These are phyloP conservation scores for Gila orcuttii DNA, from an alignment of 2,113 vertebrate genomes.

Conservation along the genomic window DNA sequence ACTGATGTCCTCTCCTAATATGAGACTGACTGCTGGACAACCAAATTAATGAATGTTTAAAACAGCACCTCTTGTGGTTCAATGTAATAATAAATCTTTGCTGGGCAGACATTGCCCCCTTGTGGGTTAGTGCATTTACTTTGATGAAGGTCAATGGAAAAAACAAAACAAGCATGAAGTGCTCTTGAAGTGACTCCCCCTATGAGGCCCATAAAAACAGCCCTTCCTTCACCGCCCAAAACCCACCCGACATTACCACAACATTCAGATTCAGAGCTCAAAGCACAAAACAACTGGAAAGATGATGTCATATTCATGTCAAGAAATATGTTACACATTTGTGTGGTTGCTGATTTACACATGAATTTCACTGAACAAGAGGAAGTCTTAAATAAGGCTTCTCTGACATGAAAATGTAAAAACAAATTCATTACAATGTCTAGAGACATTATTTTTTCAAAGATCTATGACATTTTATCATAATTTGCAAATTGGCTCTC, in stretches of 20 bases:
- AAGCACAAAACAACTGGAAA: not conserved
- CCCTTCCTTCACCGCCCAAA: not conserved
- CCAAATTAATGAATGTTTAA: not conserved
- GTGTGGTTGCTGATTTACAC: not conserved
- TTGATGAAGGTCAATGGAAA: constrained; percentile 6
- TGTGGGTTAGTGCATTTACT: constrained; percentile 23
- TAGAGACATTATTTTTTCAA: not conserved
- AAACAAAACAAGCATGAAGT: constrained; percentile 6
- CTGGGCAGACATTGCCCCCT: constrained; percentile 39
- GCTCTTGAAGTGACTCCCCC: not conserved
- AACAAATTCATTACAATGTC: no score
- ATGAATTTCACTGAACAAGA: not conserved
- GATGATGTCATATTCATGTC: not conserved
- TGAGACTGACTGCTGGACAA: not conserved
- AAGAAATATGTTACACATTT: not conserved
- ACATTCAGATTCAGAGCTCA: not conserved
- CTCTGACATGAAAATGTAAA: not conserved
- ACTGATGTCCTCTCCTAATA: not conserved
- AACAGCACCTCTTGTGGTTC: constrained; percentile 46
- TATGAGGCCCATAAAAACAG: constrained; percentile 11
- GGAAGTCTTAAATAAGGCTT: constrained; percentile 6
- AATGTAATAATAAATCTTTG: not conserved
- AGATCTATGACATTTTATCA: no score
- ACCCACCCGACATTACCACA: not conserved
- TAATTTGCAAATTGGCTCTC: no score